A percentile compares a stretch with the other conserved stretches of the same genome.
Conservation (phyloP, 2,797 vertebrate genomes). For the Sebastes nivosus region DNA sequence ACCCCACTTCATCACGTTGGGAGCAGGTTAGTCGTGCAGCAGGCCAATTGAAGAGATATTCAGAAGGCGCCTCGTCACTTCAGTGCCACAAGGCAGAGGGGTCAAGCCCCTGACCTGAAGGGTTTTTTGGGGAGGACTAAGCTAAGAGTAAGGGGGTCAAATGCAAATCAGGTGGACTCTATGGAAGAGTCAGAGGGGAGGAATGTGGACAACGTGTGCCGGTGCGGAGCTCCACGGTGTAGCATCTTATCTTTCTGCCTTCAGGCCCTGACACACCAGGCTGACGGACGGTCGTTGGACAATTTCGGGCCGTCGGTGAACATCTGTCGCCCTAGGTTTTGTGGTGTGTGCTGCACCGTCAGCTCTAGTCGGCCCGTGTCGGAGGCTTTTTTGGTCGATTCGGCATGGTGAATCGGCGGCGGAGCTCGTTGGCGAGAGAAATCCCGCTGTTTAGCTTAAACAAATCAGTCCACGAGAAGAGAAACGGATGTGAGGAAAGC, state of each 20-base stretch:
- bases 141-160: slow-evolving; percentile 44
- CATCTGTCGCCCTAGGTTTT: too few relatives aligned
- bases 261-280: too few relatives aligned
- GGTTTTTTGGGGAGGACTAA: slow-evolving; percentile 36
- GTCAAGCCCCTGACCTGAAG: slow-evolving; percentile 59
- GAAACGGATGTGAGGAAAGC: too few relatives aligned
- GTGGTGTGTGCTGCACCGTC: too few relatives aligned
- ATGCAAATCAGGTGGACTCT: slow-evolving; percentile 61
- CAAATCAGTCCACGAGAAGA: too few relatives aligned
- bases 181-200: slow-evolving; percentile 30
- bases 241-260: slow-evolving; percentile 23
- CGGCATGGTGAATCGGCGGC: fast-evolving
- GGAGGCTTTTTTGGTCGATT: fast-evolving
- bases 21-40: slow-evolving; percentile 65
- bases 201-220: slow-evolving; percentile 57
- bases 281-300: too few relatives aligned
- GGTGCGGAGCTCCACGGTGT: neutral
- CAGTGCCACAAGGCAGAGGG: slow-evolving; percentile 40
- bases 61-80: slow-evolving; percentile 52
- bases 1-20: slow-evolving; percentile 64
- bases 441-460: too few relatives aligned
- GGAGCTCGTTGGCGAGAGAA: too few relatives aligned
- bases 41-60: slow-evolving; percentile 52
- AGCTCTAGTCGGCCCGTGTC: too few relatives aligned
- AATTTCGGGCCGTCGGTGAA: too few relatives aligned